These are phyloP conservation scores for Papilio polytes DNA, from an alignment of 1,140 invertebrate genomes.

Conservation along the genomic window DNA sequence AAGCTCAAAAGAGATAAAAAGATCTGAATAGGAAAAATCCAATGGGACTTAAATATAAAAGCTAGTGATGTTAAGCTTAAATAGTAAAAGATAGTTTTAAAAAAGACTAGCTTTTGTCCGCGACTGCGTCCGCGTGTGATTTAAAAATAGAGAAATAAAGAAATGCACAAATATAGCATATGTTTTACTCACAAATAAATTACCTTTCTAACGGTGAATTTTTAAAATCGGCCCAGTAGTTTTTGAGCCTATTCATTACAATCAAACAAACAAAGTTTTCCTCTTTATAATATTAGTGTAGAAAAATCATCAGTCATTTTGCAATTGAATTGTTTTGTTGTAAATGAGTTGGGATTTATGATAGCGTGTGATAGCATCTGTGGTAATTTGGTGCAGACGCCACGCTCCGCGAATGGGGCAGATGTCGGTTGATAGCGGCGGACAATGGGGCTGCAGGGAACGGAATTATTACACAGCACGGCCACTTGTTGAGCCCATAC, in stretches of 20 bases:
- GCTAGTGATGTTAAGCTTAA: too few relatives aligned
- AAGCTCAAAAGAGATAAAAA: neutral
- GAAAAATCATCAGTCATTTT: neutral
- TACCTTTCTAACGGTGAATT: too few relatives aligned
- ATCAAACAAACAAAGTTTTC: too few relatives aligned
- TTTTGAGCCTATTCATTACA: too few relatives aligned
- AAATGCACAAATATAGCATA: too few relatives aligned
- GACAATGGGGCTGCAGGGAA: conserved; percentile 25
- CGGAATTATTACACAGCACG: neutral
- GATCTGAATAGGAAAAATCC: neutral
- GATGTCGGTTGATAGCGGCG: neutral
- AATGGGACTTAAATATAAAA: neutral
- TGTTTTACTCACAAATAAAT: too few relatives aligned
- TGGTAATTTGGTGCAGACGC: neutral
- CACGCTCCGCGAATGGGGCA: neutral
- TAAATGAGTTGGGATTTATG: conserved; percentile 1
- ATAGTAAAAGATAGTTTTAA: neutral
- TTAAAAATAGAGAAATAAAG: too few relatives aligned
- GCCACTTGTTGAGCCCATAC: neutral
- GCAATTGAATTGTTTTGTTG: neutral
- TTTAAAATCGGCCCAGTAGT: too few relatives aligned
- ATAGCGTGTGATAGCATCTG: neutral
- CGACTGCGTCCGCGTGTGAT: too few relatives aligned
- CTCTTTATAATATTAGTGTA: too few relatives aligned
- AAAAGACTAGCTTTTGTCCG: too few relatives aligned